phyloP scores from a whole-genome alignment of 1,140 invertebrate genomes.

The Pseudoatta argentina region DNA sequence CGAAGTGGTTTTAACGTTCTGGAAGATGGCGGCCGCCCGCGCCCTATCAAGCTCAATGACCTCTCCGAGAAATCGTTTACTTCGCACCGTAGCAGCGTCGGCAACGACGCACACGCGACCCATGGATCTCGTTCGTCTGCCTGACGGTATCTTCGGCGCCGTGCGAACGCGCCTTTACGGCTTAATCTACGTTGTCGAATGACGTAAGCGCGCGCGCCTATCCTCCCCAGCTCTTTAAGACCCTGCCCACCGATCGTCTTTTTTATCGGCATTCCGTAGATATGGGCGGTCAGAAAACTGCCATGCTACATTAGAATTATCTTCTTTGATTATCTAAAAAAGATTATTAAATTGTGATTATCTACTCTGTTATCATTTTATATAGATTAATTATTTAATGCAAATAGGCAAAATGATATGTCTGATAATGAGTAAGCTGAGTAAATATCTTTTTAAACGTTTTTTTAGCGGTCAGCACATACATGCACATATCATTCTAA shows the following conservation, averaged over 20 bases:
- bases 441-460: conserved; percentile 7
- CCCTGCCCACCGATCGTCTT: conserved; percentile 11
- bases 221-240: conserved; percentile 37
- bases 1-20: conserved; percentile 75
- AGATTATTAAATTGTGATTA: background rate
- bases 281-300: conserved; percentile 20
- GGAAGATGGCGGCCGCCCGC: conserved; percentile 82
- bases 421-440: background rate
- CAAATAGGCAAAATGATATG: background rate
- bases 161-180: conserved; percentile 73
- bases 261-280: conserved; percentile 16
- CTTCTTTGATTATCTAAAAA: background rate
- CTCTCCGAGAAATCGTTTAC: conserved; percentile 82
- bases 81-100: conserved; percentile 69
- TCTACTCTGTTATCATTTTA: too few relatives aligned
- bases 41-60: conserved; percentile 83
- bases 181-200: conserved; percentile 65
- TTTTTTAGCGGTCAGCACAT: background rate
- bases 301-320: background rate
- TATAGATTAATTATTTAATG: conserved; percentile 1
- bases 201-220: conserved; percentile 64
- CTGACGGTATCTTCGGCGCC: conserved; percentile 61
- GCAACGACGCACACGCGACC: conserved; percentile 53
- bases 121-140: conserved; percentile 49
- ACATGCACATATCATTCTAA: background rate